These are phyloP conservation scores for Paragorgia papillata DNA, from an alignment of 92 coral and sea anemone genomes.

Conservation along the genomic window DNA sequence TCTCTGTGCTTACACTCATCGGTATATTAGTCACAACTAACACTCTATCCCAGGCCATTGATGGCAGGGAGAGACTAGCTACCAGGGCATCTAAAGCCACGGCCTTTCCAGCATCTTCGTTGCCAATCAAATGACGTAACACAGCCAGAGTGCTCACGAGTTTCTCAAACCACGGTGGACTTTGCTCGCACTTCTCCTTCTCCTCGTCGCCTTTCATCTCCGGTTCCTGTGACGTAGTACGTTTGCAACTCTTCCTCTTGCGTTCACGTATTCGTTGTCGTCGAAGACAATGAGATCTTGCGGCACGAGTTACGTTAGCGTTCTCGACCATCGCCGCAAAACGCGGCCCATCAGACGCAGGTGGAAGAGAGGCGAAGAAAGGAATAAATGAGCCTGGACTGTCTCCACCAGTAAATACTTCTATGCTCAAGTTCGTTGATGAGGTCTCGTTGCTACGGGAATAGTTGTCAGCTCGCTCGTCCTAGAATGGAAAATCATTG, in stretches of 20 bases:
- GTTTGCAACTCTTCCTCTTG: conserved; percentile 12
- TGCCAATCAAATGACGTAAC: conserved; percentile 68
- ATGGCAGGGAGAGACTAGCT: conserved; percentile 67
- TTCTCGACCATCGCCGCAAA: conserved; percentile 1
- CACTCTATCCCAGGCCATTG: conserved; percentile 79
- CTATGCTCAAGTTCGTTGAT: conserved; percentile 15
- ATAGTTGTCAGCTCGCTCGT: background rate
- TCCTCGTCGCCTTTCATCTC: background rate
- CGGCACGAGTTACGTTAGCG: conserved; percentile 1
- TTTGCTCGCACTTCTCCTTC: background rate
- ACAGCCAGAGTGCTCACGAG: conserved; percentile 64
- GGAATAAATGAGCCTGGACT: conserved; percentile 30
- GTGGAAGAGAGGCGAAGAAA: conserved; percentile 22
- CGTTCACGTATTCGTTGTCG: conserved; percentile 58
- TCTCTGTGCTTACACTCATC: conserved; percentile 62
- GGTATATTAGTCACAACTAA: conserved; percentile 84
- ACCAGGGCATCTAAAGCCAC: conserved; percentile 66
- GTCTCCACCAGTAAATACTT: conserved; percentile 18
- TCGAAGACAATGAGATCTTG: conserved; percentile 46
- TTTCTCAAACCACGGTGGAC: conserved; percentile 94
- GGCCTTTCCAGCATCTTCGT: conserved; percentile 61
- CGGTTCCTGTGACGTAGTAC: conserved; percentile 15
- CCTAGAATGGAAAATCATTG: conserved; percentile 1
- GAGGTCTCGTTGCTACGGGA: background rate
- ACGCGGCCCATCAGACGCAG: background rate